These are phyloP conservation scores for Lasiommata megera DNA, from an alignment of 2,888 invertebrate genomes.

Conservation along the genomic window DNA sequence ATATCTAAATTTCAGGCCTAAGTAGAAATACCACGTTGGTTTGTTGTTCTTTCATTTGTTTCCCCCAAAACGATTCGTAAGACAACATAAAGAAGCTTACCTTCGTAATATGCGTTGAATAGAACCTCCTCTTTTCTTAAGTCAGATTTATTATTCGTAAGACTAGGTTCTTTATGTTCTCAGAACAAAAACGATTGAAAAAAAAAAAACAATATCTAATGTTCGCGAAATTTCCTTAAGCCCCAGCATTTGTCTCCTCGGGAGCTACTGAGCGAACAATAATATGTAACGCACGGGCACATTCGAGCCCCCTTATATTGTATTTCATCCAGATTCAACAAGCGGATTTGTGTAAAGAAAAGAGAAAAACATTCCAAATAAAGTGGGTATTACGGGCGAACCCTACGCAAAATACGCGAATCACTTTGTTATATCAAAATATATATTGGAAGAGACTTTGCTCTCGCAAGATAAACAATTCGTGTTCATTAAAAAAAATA, in stretches of 20 bases:
- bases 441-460: constrained; percentile 17
- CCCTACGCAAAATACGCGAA: constrained; percentile 27
- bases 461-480: constrained; percentile 3
- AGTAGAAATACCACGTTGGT: no score
- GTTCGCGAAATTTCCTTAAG: constrained; percentile 8
- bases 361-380: constrained; percentile 31
- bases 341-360: constrained; percentile 31
- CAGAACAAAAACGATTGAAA: background rate
- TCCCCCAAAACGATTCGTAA: no score
- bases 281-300: constrained; percentile 17
- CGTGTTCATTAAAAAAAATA: background rate
- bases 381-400: constrained; percentile 30
- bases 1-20: no score
- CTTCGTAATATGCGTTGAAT: no score
- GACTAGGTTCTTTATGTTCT: background rate
- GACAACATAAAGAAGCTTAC: no score
- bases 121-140: no score
- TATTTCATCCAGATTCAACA: constrained; percentile 31
- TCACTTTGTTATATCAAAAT: constrained; percentile 15
- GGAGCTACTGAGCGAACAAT: constrained; percentile 14
- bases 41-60: no score
- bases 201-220: constrained; percentile 7
- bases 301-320: constrained; percentile 23
- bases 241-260: constrained; percentile 9
- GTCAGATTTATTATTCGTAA: background rate